These are phyloP conservation scores for Sogatella furcifera DNA, from an alignment of 1,140 invertebrate species.

Conservation along the genomic window DNA sequence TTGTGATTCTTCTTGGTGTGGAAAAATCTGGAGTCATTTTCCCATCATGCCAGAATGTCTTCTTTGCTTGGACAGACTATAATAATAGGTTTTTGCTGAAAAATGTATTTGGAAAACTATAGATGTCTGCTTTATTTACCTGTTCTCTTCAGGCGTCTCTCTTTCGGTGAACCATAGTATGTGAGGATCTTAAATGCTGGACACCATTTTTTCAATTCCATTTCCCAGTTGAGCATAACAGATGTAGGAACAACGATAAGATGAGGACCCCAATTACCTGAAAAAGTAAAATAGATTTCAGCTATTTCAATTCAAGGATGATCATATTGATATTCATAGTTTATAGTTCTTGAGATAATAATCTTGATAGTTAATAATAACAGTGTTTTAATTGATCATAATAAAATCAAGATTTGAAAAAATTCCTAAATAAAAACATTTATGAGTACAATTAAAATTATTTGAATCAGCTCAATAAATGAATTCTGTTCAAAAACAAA, in stretches of 20 bases:
- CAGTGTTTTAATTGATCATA: background rate
- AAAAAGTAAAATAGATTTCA: slow-evolving; percentile 23
- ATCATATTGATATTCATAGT: slow-evolving; percentile 1
- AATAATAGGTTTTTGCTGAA: too few species aligned
- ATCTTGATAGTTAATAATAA: background rate
- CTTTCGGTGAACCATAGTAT: slow-evolving; percentile 96
- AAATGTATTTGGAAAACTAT: too few species aligned
- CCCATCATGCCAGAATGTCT: too few species aligned
- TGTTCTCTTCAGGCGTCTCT: slow-evolving; percentile 86
- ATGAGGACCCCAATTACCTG: slow-evolving; percentile 92
- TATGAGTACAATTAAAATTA: too few species aligned
- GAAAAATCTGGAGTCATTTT: too few species aligned
- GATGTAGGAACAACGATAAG: slow-evolving; percentile 98
- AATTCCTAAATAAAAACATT: too few species aligned
- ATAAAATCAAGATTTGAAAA: too few species aligned
- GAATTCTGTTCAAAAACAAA: too few species aligned
- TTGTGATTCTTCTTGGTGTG: too few species aligned
- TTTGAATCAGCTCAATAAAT: too few species aligned
- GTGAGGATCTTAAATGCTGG: slow-evolving; percentile 98
- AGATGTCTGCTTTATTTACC: too few species aligned
- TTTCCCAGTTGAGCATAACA: slow-evolving; percentile 99
- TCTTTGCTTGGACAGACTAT: too few species aligned
- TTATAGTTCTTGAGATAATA: background rate
- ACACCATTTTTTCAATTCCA: slow-evolving; percentile 99
- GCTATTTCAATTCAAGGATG: background rate